Conservation (phyloP, 23 tunicate species). For the Diplosoma virens region DNA sequence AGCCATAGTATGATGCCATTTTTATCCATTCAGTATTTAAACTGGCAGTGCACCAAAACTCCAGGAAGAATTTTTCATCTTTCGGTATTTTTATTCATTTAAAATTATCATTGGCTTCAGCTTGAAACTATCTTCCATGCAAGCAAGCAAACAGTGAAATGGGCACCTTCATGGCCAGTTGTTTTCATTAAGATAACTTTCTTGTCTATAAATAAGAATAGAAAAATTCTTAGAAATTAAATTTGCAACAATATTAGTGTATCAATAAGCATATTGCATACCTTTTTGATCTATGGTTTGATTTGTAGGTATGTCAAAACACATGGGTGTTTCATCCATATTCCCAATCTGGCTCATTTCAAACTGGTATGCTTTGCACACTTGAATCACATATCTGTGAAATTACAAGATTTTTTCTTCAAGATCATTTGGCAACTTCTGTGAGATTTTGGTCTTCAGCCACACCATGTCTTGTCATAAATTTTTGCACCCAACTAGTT, state of each 20-base stretch:
- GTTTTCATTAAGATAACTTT: too few relatives aligned
- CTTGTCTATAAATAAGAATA: background rate
- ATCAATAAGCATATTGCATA: background rate
- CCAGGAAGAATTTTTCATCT: too few relatives aligned
- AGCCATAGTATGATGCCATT: slow-evolving; percentile 9
- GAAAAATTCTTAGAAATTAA: background rate
- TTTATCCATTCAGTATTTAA: slow-evolving; percentile 34
- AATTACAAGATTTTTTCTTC: slow-evolving; percentile 14
- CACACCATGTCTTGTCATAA: background rate
- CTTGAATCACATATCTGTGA: background rate
- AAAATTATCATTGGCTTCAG: too few relatives aligned
- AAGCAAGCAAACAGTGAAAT: too few relatives aligned
- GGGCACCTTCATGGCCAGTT: too few relatives aligned
- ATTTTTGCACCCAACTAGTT: slow-evolving; percentile 3
- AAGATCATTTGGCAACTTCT: slow-evolving; percentile 8
- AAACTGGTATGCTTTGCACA: slow-evolving; percentile 9
- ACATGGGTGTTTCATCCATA: background rate
- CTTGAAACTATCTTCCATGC: too few relatives aligned
- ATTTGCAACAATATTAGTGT: background rate
- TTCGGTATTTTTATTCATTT: too few relatives aligned
- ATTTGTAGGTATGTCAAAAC: background rate
- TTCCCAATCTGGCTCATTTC: background rate
- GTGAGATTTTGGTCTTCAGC: background rate
- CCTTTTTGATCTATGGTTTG: background rate
- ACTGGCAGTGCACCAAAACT: slow-evolving; percentile 4